These are phyloP conservation scores for Himalopsyche kuldschensis DNA, from an alignment of 2,888 invertebrate species.

Conservation along the genomic window DNA sequence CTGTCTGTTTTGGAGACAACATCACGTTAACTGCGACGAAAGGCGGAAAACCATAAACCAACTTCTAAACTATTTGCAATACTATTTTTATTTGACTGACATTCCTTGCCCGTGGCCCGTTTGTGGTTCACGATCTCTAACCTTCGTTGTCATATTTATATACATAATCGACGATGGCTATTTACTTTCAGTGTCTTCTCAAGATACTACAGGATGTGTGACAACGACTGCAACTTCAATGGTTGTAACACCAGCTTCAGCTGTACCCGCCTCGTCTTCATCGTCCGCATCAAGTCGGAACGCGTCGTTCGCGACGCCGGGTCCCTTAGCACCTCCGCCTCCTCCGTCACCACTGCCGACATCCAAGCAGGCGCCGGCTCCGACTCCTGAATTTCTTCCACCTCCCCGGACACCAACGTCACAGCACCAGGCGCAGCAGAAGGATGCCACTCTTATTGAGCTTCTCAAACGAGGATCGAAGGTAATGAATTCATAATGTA, in stretches of 20 bases:
- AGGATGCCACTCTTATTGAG: conserved; percentile 79
- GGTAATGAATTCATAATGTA: conserved; percentile 46
- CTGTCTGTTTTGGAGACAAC: too few species aligned
- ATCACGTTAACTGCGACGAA: too few species aligned
- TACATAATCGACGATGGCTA: background rate
- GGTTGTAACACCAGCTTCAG: conserved; percentile 2
- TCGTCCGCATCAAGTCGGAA: conserved; percentile 44
- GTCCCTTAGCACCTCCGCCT: conserved; percentile 49
- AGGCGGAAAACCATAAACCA: too few species aligned
- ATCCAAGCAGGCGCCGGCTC: conserved; percentile 50
- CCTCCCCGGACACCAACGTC: conserved; percentile 51
- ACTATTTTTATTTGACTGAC: too few species aligned
- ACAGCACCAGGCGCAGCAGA: conserved; percentile 59
- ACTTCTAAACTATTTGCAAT: too few species aligned
- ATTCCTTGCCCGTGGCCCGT: too few species aligned
- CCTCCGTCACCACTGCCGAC: conserved; percentile 38
- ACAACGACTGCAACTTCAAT: conserved; percentile 50
- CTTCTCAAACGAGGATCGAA: conserved; percentile 72
- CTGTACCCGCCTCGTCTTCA: conserved; percentile 44
- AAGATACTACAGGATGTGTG: conserved; percentile 37
- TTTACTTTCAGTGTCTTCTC: conserved; percentile 1
- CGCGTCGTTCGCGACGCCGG: conserved; percentile 61
- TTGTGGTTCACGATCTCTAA: too few species aligned
- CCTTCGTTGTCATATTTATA: background rate
- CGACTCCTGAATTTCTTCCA: conserved; percentile 58